Base-by-base conservation (phyloP, 2,888 invertebrate species). In the Phorcus lineatus region DNA sequence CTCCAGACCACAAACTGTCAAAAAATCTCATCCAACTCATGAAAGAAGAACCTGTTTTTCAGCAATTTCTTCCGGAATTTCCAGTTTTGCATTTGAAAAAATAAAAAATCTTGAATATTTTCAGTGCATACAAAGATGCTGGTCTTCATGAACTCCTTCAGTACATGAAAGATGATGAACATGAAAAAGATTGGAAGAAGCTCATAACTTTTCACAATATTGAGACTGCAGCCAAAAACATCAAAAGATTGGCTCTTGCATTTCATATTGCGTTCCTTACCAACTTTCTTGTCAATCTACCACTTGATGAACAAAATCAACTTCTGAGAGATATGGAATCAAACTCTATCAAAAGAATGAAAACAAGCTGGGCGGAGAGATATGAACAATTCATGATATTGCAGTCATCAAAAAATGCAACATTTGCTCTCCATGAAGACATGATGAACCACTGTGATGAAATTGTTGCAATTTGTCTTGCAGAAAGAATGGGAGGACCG, bases 381-480 rank as follows among this genome's bases (percentile, higher is more conserved):
- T 62, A 62, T 62, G 13, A 22, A 22, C 22, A 19, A 19, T 62
- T 62, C 22, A 22, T 62, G 19, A n/a, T 2, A 24, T 24, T 16
- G 3, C 62, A 24, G 3, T 22, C 62, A 24, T 2, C 16, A 16
- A 62, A 9, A 1, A 62, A 62, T 62, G 22, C 62, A 16, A 81
- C 78, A 74, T 78, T 81, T 78, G 19, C 66, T 22, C 57, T 81
- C 2, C 81, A 81, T 78, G 57, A 54, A 24, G 81, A 81, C 19
- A 81, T 81, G 78, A 70, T 81, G 78, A 55, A 22, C 0, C 81
- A 81, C 62, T 78, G 77, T 66, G 74, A 81, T 81, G 78, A 78
- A 22, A 70, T 81, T 36, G 76, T 74, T 24, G 81, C 78, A 17
- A 53, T 81, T 11, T 36, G 77, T n/a, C 74, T 81, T 54, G 77